These are phyloP conservation scores for Sebastes ruberrimus DNA, from an alignment of 2,797 vertebrate genomes.

Conservation along the genomic window DNA sequence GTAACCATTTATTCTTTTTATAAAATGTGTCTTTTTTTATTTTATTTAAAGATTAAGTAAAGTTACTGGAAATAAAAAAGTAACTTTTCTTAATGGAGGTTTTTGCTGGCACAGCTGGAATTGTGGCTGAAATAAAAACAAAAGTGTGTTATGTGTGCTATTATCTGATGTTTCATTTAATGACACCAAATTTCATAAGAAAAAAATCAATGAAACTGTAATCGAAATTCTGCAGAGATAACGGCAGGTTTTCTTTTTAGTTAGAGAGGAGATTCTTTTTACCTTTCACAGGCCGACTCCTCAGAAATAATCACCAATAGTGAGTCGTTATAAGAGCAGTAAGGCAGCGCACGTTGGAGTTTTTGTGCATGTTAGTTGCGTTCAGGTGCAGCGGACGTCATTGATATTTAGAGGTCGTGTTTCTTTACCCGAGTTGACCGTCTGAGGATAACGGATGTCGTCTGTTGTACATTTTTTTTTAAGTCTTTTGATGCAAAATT, in stretches of 20 bases:
- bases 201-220: background rate
- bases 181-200: background rate
- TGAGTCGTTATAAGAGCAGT: background rate
- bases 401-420: background rate
- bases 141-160: background rate
- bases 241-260: background rate
- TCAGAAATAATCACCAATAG: background rate
- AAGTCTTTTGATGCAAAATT: background rate
- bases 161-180: background rate
- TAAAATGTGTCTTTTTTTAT: background rate
- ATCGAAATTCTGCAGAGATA: background rate
- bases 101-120: background rate
- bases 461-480: background rate
- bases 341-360: background rate
- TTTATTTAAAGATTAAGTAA: background rate
- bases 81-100: background rate
- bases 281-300: background rate
- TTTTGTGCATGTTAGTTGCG: background rate
- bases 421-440: background rate
- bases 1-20: background rate
- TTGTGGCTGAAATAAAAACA: background rate
- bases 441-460: rapidly evolving
- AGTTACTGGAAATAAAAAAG: background rate
- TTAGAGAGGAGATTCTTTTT: background rate
- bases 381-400: background rate